Base-by-base conservation (phyloP, 2,888 invertebrate genomes). In the Erebia epiphron region DNA sequence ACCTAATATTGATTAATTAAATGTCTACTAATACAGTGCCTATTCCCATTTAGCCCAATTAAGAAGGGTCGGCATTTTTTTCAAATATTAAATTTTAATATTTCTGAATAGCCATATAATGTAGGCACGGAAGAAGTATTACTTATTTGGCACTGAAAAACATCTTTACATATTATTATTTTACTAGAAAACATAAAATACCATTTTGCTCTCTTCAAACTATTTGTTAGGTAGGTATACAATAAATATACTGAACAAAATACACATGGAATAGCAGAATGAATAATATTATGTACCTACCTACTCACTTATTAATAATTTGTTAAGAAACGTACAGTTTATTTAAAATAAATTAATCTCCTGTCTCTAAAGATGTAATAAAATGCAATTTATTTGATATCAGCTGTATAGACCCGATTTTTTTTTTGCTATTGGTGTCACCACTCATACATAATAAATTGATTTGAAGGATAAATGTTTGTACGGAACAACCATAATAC, bases 131-230 rank as follows among this genome's bases (percentile, higher is more conserved):
- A 46, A 21, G 13, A 62, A 21, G 18, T 80, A 83, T 77, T 82
- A 83, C 85, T 86, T 83, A 83, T 85, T 86, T 86, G 86, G 86
- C 86, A 86, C 86, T 83, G 82, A 79, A 79, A 80, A 80, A 76
- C 77, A 80, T 79, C 58, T 71, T 64, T 69, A 71, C 54, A 26
- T 54, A 54, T 18, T 54, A 54, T 18, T 52, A n/a, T 49, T 69
- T 63, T 50, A 54, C 60, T 68, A 64, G 18, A 50, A 16, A 62
- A 49, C 64, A 26, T 57, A 61, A 41, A 35, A 5, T 43, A 18
- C 8, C 2, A 9, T 21, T 4, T 9, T 62, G 16, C 43, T 46
- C 7, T 11, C 18, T 14, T 60, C 4, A 16, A n/a, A 43, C 16
- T 61, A 16, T 18, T 61, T 41, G 16, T 61, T 16, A 60, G n/a